These are phyloP conservation scores for Zaprionus ghesquierei DNA, from an alignment of 1,140 invertebrate genomes.

Conservation along the genomic window DNA sequence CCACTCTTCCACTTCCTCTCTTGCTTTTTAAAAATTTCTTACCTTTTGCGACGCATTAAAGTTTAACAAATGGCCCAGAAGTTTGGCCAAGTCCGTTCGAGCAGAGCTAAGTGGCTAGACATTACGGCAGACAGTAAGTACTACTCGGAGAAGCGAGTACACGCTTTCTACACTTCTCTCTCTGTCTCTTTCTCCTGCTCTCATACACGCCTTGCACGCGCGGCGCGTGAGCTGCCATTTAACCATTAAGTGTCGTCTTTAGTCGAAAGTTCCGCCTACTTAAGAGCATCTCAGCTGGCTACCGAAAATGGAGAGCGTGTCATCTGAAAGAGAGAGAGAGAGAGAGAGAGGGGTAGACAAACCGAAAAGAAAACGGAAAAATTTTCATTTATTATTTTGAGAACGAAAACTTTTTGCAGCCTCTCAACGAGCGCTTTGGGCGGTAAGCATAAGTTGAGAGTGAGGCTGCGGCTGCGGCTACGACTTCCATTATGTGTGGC, in stretches of 20 bases:
- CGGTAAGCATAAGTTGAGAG: slow-evolving; percentile 15
- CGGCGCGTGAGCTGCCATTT: slow-evolving; percentile 16
- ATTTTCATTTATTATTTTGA: slow-evolving; percentile 70
- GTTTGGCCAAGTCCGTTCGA: slow-evolving; percentile 14
- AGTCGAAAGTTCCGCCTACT: slow-evolving; percentile 64
- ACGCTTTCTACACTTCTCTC: neutral
- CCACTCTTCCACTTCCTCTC: neutral
- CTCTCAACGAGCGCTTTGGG: slow-evolving; percentile 27
- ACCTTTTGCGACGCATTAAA: slow-evolving; percentile 11
- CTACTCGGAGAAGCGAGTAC: neutral
- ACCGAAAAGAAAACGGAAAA: slow-evolving; percentile 21
- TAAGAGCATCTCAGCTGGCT: slow-evolving; percentile 37
- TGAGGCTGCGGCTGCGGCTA: neutral
- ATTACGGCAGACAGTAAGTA: slow-evolving; percentile 31
- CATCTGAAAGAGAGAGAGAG: neutral
- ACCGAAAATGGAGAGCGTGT: slow-evolving; percentile 10
- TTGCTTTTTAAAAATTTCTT: neutral
- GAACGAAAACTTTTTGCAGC: slow-evolving; percentile 60
- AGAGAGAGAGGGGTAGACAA: neutral
- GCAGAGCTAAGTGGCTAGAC: slow-evolving; percentile 46
- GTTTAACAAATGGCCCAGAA: slow-evolving; percentile 29
- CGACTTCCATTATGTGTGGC: slow-evolving; percentile 26
- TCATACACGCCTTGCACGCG: no score
- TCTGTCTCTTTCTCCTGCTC: no score
- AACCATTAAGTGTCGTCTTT: slow-evolving; percentile 42